Conservation (phyloP, 1,140 invertebrate genomes). For the Saccostrea echinata region DNA sequence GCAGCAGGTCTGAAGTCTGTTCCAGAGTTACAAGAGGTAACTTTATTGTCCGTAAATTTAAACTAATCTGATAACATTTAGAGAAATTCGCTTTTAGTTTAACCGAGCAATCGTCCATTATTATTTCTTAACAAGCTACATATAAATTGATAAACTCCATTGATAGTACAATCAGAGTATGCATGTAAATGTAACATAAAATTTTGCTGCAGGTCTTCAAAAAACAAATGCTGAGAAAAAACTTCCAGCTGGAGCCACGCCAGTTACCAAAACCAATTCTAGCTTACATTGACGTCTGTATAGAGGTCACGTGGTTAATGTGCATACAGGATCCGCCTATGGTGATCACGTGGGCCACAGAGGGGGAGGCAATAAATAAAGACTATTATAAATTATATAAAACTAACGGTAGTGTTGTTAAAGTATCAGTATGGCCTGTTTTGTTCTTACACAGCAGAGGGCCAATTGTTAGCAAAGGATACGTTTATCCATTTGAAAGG, state of each 20-base stretch:
- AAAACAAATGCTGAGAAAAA: background rate
- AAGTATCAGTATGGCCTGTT: slow-evolving; percentile 29
- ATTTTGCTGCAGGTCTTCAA: background rate
- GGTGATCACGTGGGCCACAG: slow-evolving; percentile 31
- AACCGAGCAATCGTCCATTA: too few relatives aligned
- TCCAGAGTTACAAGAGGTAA: background rate
- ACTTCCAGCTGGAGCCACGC: background rate
- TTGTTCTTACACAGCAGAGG: slow-evolving; percentile 17
- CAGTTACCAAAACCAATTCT: background rate
- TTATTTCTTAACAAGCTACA: too few relatives aligned
- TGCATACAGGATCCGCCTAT: slow-evolving; percentile 46
- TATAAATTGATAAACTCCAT: too few relatives aligned
- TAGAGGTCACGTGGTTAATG: slow-evolving; percentile 50
- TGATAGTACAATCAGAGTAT: too few relatives aligned
- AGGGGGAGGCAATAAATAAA: slow-evolving; percentile 27
- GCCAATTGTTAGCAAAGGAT: slow-evolving; percentile 34
- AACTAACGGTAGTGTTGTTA: background rate
- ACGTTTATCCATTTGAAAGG: background rate
- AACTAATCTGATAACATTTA: too few relatives aligned
- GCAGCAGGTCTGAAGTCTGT: background rate
- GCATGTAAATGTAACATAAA: too few relatives aligned
- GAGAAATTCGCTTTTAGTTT: too few relatives aligned
- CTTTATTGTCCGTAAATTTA: background rate
- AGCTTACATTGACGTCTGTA: slow-evolving; percentile 18
- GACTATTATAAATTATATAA: slow-evolving; percentile 39